Evolutionary conservation across 2,888 invertebrate species (phyloP).

Genomic region (Tenthredo amoena): DNA sequence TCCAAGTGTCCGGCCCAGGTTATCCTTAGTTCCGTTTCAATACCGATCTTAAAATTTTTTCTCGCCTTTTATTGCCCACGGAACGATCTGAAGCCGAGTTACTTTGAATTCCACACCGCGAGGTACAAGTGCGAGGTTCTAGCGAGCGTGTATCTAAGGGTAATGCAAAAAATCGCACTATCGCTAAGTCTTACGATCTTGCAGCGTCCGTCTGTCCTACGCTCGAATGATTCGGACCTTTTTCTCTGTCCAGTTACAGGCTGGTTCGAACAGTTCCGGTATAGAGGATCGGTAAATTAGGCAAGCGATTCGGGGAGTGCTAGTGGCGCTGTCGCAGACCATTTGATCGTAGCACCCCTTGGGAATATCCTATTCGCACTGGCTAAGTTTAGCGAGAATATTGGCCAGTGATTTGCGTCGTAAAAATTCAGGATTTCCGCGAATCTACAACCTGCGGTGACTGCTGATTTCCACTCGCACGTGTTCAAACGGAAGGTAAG

Average conservation of each 20-base stretch:
- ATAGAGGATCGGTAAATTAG: constrained; percentile 25
- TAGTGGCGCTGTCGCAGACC: constrained; percentile 9
- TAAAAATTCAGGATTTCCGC: constrained; percentile 8
- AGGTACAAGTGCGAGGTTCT: constrained; percentile 55
- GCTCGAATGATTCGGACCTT: constrained; percentile 3
- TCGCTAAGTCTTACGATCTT: constrained; percentile 16
- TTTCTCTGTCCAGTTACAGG: neutral
- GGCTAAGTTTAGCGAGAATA: neutral
- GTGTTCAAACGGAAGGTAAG: constrained; percentile 26
- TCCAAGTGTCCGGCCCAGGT: constrained; percentile 46
- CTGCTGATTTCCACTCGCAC: constrained; percentile 25
- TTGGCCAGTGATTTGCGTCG: neutral
- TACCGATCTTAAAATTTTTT: constrained; percentile 24
- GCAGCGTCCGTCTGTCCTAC: neutral
- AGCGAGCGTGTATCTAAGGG: constrained; percentile 58
- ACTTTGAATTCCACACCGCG: constrained; percentile 33
- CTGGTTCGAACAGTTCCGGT: constrained; percentile 20
- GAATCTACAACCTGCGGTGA: neutral
- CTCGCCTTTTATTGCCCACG: constrained; percentile 28
- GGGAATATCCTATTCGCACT: neutral
- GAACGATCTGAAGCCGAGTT: neutral
- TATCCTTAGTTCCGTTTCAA: constrained; percentile 22
- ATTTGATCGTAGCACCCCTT: constrained; percentile 13
- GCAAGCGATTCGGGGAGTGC: constrained; percentile 1
- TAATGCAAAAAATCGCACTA: constrained; percentile 67